Base-by-base conservation (phyloP, 2,888 invertebrate genomes). In the Eupithecia pulchellata region DNA sequence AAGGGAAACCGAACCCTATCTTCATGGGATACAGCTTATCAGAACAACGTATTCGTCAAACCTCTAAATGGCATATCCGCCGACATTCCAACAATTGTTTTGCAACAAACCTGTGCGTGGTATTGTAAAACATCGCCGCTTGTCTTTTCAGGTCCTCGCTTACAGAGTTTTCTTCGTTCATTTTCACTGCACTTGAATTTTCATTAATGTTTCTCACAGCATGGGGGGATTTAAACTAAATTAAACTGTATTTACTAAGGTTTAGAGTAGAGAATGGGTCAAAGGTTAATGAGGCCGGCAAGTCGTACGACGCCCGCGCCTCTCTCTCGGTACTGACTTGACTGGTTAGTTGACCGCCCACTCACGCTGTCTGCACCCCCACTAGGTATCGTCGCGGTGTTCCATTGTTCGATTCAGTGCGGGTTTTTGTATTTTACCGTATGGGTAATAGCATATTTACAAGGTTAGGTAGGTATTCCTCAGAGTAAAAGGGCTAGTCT, bases 121-220 rank as follows among this genome's bases (percentile, higher is more conserved):
- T 88, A 80, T 94, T 93, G 82, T 94, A 94, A 81, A 92, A 93
- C 89, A 92, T 87, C 63, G 93, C 93, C 4, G 93, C 93, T 76
- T 94, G 93, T 73, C 93, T 84, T 80, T 94, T 94, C 82, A 94
- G 79, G 73, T 94, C 93, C 62, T 92, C 91, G 66, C 88, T 83
- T 25, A 93, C 90, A 2, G 90, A 79, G 78, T 89, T 92, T 72
- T 93, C 93, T 84, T 91, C 93, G 77, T 80, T 90, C 93, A 92
- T 92, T 85, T 81, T 85, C 75, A 80, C 79, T 81, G 75, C 79
- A 83, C 82, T 60, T 69, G 73, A 67, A 77, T 80, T 78, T 67
- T 83, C 83, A 85, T 36, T 14, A 73, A 71, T 52, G 42, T 62
- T 60, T 66, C 71, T 76, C 77, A 80, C 79, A 72, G 29, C 71